These are phyloP conservation scores for Tachina grossa DNA, from an alignment of 2,888 invertebrate species.

Conservation along the genomic window DNA sequence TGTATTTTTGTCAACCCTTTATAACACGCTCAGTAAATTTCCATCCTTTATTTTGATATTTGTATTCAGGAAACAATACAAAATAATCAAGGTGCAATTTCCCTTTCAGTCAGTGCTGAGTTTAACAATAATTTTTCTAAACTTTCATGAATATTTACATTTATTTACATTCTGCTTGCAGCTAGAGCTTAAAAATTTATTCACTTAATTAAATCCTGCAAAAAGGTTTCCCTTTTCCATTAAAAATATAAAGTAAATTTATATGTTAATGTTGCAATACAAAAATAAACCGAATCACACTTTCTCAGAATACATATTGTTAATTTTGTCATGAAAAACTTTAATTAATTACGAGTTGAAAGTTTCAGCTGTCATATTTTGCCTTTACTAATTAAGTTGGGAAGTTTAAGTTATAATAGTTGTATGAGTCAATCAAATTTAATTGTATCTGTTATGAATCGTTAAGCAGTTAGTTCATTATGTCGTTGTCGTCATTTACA, in stretches of 20 bases:
- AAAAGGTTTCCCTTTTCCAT: not conserved
- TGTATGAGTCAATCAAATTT: conserved; percentile 13
- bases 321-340: conserved; percentile 1
- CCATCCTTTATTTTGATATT: conserved; percentile 25
- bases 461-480: not conserved
- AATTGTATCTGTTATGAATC: not conserved
- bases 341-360: conserved; percentile 14
- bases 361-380: conserved; percentile 24
- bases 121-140: not conserved
- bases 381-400: not conserved
- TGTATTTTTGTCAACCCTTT: not conserved
- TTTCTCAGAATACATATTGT: not conserved
- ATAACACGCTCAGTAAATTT: not conserved
- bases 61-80: not conserved
- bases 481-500: not conserved
- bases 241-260: not conserved
- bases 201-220: conserved; percentile 14
- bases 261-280: too few species aligned
- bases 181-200: not conserved
- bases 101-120: conserved; percentile 11
- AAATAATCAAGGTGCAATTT: conserved; percentile 1
- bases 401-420: not conserved
- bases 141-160: conserved; percentile 9
- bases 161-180: conserved; percentile 3
- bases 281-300: not conserved